Percentiles rank a stretch among this genome's conserved stretches.
Conservation (phyloP, 37 sponge, comb jelly and placozoan species). For the Spongilla lacustris region DNA sequence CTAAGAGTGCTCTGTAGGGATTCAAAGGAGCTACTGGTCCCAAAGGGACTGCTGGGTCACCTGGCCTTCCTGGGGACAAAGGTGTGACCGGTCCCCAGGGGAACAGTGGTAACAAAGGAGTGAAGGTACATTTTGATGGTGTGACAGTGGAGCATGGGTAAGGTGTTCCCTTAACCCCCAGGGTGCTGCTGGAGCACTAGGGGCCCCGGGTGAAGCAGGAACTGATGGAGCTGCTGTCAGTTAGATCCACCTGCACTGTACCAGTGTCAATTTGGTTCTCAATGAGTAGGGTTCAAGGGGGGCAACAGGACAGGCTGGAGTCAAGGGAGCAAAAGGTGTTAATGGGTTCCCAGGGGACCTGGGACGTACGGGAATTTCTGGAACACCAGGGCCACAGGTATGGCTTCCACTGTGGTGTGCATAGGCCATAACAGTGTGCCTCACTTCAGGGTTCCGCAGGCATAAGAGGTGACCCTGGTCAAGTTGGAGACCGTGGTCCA, state of each 20-base stretch:
- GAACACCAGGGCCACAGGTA: slow-evolving; percentile 34
- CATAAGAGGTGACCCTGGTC: slow-evolving; percentile 39
- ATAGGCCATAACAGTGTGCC: background rate
- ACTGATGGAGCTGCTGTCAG: slow-evolving; percentile 39
- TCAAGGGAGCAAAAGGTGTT: slow-evolving; percentile 65
- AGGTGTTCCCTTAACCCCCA: background rate
- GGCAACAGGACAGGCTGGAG: slow-evolving; percentile 19
- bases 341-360: slow-evolving; percentile 22
- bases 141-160: background rate
- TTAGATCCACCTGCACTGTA: background rate
- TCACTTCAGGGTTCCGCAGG: slow-evolving; percentile 29
- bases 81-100: slow-evolving; percentile 25
- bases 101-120: slow-evolving; percentile 14
- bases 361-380: slow-evolving; percentile 47
- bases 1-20: background rate
- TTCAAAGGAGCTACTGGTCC: background rate
- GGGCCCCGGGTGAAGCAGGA: slow-evolving; percentile 34
- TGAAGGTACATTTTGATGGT: background rate
- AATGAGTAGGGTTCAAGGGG: slow-evolving; percentile 30
- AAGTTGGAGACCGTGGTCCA: slow-evolving; percentile 54
- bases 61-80: slow-evolving; percentile 7
- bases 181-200: slow-evolving; percentile 22
- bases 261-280: background rate
- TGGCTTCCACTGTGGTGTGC: background rate
- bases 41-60: slow-evolving; percentile 22